A percentile compares a stretch with the other conserved stretches of the same genome.
Evolutionary conservation across 2,113 vertebrate species (phyloP).

Genomic region (Pogona vitticeps): DNA sequence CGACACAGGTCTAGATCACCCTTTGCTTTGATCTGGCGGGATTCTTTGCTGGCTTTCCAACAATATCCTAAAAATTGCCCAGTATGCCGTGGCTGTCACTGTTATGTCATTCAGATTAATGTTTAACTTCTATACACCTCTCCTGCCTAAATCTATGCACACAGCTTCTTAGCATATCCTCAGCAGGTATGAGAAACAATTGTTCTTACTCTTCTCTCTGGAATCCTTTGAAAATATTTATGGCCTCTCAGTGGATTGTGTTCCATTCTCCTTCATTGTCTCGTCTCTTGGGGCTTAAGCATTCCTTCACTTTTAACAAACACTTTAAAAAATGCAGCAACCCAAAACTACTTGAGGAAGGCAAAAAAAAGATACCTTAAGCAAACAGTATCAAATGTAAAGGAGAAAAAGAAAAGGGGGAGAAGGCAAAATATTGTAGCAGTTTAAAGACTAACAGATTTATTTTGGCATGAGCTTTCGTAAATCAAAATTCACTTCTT

Average conservation of each 20-base stretch:
- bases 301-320: neutral
- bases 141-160: neutral
- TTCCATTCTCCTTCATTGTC: neutral
- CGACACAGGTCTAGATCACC: neutral
- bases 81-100: neutral
- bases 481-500: no score
- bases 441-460: no score
- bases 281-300: neutral
- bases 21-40: neutral
- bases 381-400: neutral
- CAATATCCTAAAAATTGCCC: conserved; percentile 1
- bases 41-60: neutral
- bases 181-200: neutral
- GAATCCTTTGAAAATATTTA: conserved; percentile 13
- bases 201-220: neutral
- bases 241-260: neutral
- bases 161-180: neutral
- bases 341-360: neutral
- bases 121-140: conserved; percentile 7
- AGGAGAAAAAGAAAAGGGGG: no score
- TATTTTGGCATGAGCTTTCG: no score
- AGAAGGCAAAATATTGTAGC: no score
- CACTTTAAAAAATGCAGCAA: neutral
- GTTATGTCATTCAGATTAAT: neutral
- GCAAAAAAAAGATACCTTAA: neutral